Percentiles rank a stretch among this genome's conserved stretches.
Conservation (phyloP, 2,888 invertebrate genomes). For the Lissonota sp. region DNA sequence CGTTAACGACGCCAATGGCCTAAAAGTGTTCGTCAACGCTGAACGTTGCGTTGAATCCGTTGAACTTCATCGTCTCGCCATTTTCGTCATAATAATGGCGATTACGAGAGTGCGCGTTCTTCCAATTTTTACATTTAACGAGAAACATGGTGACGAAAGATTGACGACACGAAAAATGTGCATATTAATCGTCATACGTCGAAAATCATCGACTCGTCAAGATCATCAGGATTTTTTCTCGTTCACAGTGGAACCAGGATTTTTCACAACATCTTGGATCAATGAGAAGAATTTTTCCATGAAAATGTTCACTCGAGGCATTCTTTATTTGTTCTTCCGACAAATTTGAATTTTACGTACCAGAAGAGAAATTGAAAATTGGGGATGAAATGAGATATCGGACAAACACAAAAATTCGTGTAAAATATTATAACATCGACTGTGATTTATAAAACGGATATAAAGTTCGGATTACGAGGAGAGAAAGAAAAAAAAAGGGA, state of each 20-base stretch:
- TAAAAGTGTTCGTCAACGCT: constrained; percentile 41
- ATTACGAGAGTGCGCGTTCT: constrained; percentile 50
- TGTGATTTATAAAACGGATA: constrained; percentile 77
- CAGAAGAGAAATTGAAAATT: constrained; percentile 14
- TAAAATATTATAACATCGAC: constrained; percentile 72
- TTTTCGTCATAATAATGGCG: constrained; percentile 11
- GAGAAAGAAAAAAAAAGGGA: constrained; percentile 22
- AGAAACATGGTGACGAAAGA: not conserved
- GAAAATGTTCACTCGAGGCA: too few relatives aligned
- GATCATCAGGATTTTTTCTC: not conserved
- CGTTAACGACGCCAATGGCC: constrained; percentile 43
- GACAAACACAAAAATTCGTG: constrained; percentile 56
- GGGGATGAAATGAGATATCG: constrained; percentile 30
- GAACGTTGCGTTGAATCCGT: constrained; percentile 13
- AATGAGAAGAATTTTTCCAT: too few relatives aligned
- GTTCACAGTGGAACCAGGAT: constrained; percentile 17
- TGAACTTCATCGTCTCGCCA: not conserved
- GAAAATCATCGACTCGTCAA: not conserved
- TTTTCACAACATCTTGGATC: not conserved
- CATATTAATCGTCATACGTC: constrained; percentile 16
- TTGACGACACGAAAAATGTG: constrained; percentile 16
- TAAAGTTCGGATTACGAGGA: constrained; percentile 63
- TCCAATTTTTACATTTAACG: constrained; percentile 39
- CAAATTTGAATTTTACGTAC: constrained; percentile 17
- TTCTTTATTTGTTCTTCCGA: not conserved